A percentile compares a stretch with the other conserved stretches of the same genome.
These are phyloP conservation scores for Oegoconia quadripuncta DNA, from an alignment of 2,888 invertebrate genomes.

Conservation along the genomic window DNA sequence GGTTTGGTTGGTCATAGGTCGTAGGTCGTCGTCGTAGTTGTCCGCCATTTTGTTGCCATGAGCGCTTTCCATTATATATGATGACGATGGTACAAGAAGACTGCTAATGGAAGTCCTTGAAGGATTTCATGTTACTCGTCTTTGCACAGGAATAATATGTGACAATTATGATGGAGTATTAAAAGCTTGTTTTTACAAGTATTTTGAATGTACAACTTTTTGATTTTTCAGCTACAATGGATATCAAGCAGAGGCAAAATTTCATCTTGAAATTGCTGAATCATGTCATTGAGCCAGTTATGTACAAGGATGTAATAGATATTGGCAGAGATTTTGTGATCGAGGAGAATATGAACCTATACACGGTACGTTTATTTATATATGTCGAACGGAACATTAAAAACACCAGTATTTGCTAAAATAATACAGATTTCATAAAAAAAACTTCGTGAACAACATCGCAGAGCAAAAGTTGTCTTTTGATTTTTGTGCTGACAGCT, in stretches of 20 bases:
- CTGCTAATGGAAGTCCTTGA: no score
- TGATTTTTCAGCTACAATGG: conserved; percentile 52
- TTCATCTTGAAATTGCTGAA: conserved; percentile 72
- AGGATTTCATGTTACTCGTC: background rate
- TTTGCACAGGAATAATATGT: background rate
- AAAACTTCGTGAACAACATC: no score
- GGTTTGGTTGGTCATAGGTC: no score
- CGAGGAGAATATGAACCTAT: conserved; percentile 57
- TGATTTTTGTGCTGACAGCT: no score
- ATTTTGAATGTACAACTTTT: background rate
- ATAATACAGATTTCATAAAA: no score
- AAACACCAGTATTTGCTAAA: no score
- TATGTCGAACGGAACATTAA: background rate
- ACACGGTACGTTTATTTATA: conserved; percentile 44
- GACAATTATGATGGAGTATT: background rate
- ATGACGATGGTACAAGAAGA: no score
- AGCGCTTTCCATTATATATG: no score
- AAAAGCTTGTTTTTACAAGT: background rate
- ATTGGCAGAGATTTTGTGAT: conserved; percentile 60
- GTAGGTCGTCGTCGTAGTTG: no score
- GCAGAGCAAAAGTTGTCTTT: background rate
- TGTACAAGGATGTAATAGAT: conserved; percentile 68
- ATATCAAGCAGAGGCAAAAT: conserved; percentile 65
- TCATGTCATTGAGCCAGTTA: conserved; percentile 68
- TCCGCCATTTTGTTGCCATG: no score